Conservation (phyloP, 2,888 invertebrate species). For the Lobophora halterata region DNA sequence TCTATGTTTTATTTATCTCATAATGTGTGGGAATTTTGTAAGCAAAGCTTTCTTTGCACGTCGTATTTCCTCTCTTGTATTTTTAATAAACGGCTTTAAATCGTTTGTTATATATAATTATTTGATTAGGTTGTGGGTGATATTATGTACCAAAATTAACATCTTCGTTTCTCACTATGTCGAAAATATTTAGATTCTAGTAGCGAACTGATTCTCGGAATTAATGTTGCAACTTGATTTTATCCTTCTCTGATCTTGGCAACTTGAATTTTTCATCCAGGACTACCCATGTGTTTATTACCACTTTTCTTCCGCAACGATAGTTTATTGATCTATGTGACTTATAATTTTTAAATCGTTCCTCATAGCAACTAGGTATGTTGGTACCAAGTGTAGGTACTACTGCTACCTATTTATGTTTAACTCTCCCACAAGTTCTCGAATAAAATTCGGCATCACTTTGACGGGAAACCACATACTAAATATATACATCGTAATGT, state of each 20-base stretch:
- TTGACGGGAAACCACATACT: slow-evolving; percentile 49
- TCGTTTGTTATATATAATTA: too few relatives aligned
- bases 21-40: slow-evolving; percentile 31
- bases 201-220: background rate
- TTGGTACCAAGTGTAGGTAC: too few relatives aligned
- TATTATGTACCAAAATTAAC: too few relatives aligned
- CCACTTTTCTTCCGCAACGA: slow-evolving; percentile 37
- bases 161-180: background rate
- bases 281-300: slow-evolving; percentile 59
- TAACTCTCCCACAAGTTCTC: slow-evolving; percentile 29
- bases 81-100: too few relatives aligned
- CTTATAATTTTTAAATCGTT: too few relatives aligned
- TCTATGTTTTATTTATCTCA: slow-evolving; percentile 34
- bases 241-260: too few relatives aligned
- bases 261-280: too few relatives aligned
- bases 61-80: background rate
- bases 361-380: too few relatives aligned
- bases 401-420: slow-evolving; percentile 21
- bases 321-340: slow-evolving; percentile 41
- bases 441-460: slow-evolving; percentile 36
- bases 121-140: too few relatives aligned
- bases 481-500: slow-evolving; percentile 45
- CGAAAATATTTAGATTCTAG: background rate
- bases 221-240: slow-evolving; percentile 13
- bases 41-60: slow-evolving; percentile 14